Conservation (phyloP, 2,888 invertebrate genomes). For the Melikaiella ostensackeni region DNA sequence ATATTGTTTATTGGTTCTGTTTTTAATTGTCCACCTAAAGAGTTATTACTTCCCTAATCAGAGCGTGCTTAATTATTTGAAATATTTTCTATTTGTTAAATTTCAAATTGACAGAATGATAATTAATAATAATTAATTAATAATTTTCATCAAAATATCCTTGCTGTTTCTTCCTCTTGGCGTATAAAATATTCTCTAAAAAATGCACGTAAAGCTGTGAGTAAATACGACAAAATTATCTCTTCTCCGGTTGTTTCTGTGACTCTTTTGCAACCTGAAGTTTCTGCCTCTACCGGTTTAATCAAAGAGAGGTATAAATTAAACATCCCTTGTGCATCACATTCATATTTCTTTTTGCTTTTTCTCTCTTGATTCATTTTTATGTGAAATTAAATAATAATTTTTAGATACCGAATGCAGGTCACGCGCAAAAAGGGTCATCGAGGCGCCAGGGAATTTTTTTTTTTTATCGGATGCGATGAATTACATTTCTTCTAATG, state of each 20-base stretch:
- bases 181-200: neutral
- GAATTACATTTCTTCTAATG: neutral
- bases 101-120: neutral
- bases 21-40: neutral
- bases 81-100: neutral
- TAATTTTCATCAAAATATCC: slow-evolving; percentile 8
- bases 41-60: neutral
- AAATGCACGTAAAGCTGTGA: neutral
- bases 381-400: slow-evolving; percentile 2
- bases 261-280: neutral
- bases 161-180: neutral
- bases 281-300: neutral
- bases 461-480: neutral
- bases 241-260: slow-evolving; percentile 1
- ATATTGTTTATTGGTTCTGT: neutral
- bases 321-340: neutral
- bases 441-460: neutral
- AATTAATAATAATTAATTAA: too few species aligned
- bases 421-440: neutral
- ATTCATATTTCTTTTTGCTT: neutral
- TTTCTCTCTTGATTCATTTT: neutral
- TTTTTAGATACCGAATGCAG: neutral
- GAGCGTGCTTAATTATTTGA: neutral
- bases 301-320: slow-evolving; percentile 9
- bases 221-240: slow-evolving; percentile 22